phyloP scores from a whole-genome alignment of 2,888 invertebrate species.

The Siphonodentalium dalli region DNA sequence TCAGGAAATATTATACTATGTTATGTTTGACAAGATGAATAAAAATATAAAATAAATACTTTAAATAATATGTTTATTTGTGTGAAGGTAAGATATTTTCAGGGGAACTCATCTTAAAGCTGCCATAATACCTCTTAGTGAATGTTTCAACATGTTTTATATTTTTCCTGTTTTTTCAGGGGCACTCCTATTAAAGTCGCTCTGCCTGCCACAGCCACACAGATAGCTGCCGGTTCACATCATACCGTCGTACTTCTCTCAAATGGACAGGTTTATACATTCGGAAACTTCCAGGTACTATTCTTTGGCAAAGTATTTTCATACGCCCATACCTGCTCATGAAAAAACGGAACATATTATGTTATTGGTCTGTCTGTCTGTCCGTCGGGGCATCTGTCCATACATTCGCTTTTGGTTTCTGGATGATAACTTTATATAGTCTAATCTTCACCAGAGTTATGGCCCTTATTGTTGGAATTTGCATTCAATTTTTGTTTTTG shows the following conservation, averaged over 20 bases:
- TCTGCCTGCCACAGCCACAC: constrained; percentile 73
- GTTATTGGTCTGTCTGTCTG: neutral
- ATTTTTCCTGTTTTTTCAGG: constrained; percentile 64
- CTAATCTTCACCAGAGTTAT: neutral
- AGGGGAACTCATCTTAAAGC: neutral
- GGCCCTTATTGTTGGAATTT: neutral
- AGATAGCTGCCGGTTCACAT: constrained; percentile 94
- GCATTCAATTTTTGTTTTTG: neutral
- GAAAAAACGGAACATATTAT: neutral
- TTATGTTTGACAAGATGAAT: neutral
- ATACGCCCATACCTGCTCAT: too few relatives aligned
- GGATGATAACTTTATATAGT: neutral
- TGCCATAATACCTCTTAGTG: neutral
- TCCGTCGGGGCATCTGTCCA: neutral
- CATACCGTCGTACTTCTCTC: constrained; percentile 88
- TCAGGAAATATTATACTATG: too few relatives aligned
- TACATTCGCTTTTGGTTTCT: neutral
- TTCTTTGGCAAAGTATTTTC: too few relatives aligned
- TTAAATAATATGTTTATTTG: neutral
- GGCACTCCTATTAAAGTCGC: constrained; percentile 81
- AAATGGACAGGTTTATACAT: constrained; percentile 91
- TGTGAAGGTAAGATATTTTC: neutral
- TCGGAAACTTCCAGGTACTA: constrained; percentile 77
- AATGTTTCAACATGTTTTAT: neutral
- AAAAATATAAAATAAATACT: neutral